Conservation (phyloP, 2,888 invertebrate genomes). For the Epirrhoe tristata region DNA sequence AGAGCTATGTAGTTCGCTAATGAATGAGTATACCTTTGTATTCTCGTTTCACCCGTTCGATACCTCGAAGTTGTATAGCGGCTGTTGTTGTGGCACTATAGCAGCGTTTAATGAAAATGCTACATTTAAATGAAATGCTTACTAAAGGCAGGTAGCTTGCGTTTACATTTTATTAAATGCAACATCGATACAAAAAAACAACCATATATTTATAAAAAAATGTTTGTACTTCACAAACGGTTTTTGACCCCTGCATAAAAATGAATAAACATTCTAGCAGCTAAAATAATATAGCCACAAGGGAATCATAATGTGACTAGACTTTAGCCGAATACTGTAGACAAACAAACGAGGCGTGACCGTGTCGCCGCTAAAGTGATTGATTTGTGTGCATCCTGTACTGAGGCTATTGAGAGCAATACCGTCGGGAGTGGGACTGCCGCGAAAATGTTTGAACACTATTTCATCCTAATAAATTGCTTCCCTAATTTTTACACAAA, state of each 20-base stretch:
- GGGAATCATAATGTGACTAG: not conserved
- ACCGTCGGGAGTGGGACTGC: not conserved
- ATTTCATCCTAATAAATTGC: not conserved
- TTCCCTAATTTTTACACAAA: no score
- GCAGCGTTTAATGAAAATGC: not conserved
- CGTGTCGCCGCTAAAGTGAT: constrained; percentile 30
- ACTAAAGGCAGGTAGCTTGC: no score
- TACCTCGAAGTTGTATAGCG: constrained; percentile 7
- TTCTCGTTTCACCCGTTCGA: constrained; percentile 16
- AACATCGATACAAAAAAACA: no score
- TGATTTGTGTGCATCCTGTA: constrained; percentile 28
- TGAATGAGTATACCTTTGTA: constrained; percentile 19
- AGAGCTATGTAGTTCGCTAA: constrained; percentile 6
- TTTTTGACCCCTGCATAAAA: no score
- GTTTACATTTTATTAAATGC: no score
- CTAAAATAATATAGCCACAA: not conserved
- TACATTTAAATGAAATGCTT: no score
- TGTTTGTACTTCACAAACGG: no score
- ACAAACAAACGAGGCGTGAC: constrained; percentile 16
- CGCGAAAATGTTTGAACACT: no score
- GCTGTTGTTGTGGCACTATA: constrained; percentile 4
- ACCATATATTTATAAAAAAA: no score
- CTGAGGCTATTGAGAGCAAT: constrained; percentile 8
- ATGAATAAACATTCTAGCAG: no score
- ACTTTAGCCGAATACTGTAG: not conserved